Evolutionary conservation across 1,140 invertebrate genomes (phyloP).

Genomic region (Drosophila triauraria): DNA sequence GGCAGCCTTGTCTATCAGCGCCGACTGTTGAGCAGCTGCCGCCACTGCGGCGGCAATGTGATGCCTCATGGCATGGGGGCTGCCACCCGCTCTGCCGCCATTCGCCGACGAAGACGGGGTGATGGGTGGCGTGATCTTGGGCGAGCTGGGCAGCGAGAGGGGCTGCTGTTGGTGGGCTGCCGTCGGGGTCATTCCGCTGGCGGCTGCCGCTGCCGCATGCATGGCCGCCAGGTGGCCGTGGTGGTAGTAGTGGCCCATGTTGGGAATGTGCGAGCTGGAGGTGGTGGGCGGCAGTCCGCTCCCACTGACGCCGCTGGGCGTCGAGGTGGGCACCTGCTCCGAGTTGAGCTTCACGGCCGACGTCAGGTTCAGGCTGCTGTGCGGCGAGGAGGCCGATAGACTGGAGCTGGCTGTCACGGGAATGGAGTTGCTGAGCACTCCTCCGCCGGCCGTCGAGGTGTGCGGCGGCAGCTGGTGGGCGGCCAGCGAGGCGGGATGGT

Average conservation of each 20-base stretch:
- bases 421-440: constrained; percentile 47
- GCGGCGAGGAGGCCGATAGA: constrained; percentile 65
- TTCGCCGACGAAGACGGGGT: constrained; percentile 38
- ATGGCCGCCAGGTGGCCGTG: constrained; percentile 76
- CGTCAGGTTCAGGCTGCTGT: constrained; percentile 70
- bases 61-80: constrained; percentile 78
- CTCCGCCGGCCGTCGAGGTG: constrained; percentile 49
- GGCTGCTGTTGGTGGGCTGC: constrained; percentile 77
- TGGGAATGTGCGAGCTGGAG: constrained; percentile 76
- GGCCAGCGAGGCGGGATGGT: constrained; percentile 64
- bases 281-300: constrained; percentile 44
- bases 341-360: constrained; percentile 52
- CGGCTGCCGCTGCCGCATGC: constrained; percentile 66
- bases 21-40: constrained; percentile 62
- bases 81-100: constrained; percentile 63
- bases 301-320: constrained; percentile 41
- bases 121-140: constrained; percentile 68
- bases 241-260: constrained; percentile 79
- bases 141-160: constrained; percentile 68
- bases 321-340: constrained; percentile 64
- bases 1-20: constrained; percentile 58
- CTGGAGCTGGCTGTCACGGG: constrained; percentile 45
- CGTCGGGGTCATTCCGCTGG: constrained; percentile 65
- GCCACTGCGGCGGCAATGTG: constrained; percentile 68
- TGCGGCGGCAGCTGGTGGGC: constrained; percentile 73